Conservation (phyloP, 2,113 vertebrate species). For the Phylloscopus trochilus region DNA sequence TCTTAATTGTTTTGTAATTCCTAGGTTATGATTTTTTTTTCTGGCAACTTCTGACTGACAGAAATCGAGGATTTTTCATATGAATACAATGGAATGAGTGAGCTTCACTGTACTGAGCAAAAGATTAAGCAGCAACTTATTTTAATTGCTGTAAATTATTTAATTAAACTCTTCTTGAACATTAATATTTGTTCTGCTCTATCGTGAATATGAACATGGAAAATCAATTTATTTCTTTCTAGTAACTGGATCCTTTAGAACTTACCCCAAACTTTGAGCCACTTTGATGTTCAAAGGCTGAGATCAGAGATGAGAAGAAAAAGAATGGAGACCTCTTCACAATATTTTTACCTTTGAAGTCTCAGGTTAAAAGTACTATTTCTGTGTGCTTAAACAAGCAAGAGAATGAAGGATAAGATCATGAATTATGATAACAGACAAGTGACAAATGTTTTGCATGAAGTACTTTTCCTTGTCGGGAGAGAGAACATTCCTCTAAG, state of each 20-base stretch:
- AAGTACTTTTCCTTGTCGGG: conserved; percentile 25
- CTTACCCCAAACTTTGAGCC: conserved; percentile 29
- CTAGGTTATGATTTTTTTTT: not conserved
- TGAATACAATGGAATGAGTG: not conserved
- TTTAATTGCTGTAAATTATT: conserved; percentile 15
- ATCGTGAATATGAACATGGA: not conserved
- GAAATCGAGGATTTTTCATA: not conserved
- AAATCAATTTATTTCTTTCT: conserved; percentile 35
- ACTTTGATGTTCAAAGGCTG: conserved; percentile 51
- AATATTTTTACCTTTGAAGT: conserved; percentile 59
- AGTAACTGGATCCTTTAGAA: conserved; percentile 34
- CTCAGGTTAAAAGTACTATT: conserved; percentile 48
- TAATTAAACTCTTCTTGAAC: not conserved
- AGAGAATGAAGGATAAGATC: conserved; percentile 34
- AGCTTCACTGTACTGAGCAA: not conserved
- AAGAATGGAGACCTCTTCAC: conserved; percentile 20
- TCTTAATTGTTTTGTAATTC: conserved; percentile 13
- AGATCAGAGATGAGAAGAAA: conserved; percentile 46
- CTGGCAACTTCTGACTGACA: not conserved
- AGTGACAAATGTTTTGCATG: conserved; percentile 42
- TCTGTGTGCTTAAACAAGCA: conserved; percentile 42
- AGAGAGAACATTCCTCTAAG: not conserved
- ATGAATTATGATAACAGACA: conserved; percentile 57
- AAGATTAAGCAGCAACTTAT: conserved; percentile 29
- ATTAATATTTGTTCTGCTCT: conserved; percentile 31